Percentiles rank a stretch among this genome's conserved stretches.
phyloP scores from a whole-genome alignment of 2,888 invertebrate genomes.

The Geophilus truncorum region DNA sequence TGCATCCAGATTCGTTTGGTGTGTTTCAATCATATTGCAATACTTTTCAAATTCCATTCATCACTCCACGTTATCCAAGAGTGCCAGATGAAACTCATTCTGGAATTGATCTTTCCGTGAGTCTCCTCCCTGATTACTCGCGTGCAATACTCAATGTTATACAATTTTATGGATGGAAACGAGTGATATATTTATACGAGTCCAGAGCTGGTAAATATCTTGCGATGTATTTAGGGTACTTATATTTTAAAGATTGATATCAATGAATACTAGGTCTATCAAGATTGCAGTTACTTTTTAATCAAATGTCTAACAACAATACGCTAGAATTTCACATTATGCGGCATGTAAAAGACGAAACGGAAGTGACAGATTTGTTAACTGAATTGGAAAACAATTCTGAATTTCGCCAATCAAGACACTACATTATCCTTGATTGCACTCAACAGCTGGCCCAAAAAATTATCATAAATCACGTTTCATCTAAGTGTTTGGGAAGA shows the following conservation, averaged over 20 bases:
- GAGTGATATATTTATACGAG: conserved; percentile 84
- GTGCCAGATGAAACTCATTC: conserved; percentile 79
- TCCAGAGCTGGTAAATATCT: conserved; percentile 74
- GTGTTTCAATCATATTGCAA: conserved; percentile 90
- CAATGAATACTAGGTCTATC: neutral
- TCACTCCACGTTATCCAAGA: conserved; percentile 90
- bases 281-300: neutral
- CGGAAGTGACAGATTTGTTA: neutral
- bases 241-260: neutral
- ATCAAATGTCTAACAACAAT: neutral
- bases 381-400: neutral
- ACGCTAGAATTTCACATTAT: neutral
- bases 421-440: neutral
- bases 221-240: neutral
- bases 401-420: neutral
- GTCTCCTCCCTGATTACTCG: conserved; percentile 93
- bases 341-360: neutral
- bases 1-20: conserved; percentile 86
- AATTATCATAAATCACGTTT: neutral
- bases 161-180: conserved; percentile 82
- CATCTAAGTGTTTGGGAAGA: neutral
- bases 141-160: conserved; percentile 92
- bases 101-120: conserved; percentile 59
- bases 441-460: neutral
- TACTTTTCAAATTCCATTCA: conserved; percentile 91